Percentiles rank a stretch among this genome's conserved stretches.
phyloP scores from a whole-genome alignment of 1,140 invertebrate genomes.

The Orius insidiosus region DNA sequence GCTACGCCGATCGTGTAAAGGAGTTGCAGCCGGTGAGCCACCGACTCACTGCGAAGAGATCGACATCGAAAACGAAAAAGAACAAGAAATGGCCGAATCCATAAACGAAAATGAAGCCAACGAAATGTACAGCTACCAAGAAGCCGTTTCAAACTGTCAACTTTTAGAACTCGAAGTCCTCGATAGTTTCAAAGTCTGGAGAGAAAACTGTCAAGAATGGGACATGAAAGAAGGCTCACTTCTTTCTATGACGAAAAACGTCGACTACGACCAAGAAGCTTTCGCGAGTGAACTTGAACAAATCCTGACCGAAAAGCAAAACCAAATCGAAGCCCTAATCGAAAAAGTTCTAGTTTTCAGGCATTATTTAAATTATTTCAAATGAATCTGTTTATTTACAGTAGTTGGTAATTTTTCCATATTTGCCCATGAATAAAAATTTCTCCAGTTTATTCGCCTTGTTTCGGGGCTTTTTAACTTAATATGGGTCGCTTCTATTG shows the following conservation, averaged over 20 bases:
- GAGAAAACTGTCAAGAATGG: conserved; percentile 49
- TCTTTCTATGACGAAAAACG: conserved; percentile 68
- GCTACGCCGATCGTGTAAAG: conserved; percentile 92
- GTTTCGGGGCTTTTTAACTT: too few species aligned
- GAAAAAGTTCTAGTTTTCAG: conserved; percentile 22
- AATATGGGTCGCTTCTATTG: too few species aligned
- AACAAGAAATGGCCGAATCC: conserved; percentile 13
- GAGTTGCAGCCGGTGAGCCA: conserved; percentile 43
- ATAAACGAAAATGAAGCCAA: conserved; percentile 64
- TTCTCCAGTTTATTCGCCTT: too few species aligned
- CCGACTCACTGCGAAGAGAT: conserved; percentile 29
- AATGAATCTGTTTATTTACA: not conserved
- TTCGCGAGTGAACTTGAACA: conserved; percentile 1
- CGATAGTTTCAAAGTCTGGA: conserved; percentile 75
- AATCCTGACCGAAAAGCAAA: not conserved
- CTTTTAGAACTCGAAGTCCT: conserved; percentile 85
- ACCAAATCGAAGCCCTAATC: conserved; percentile 3
- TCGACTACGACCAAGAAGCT: conserved; percentile 87
- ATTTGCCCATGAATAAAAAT: too few species aligned
- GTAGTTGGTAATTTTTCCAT: too few species aligned
- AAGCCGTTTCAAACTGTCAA: conserved; percentile 88
- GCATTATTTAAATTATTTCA: conserved; percentile 20
- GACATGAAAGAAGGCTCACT: conserved; percentile 47
- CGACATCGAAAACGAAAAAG: conserved; percentile 22
- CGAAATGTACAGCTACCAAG: conserved; percentile 86